Conservation (phyloP, 1,140 invertebrate species). For the Piezodorus guildinii region DNA sequence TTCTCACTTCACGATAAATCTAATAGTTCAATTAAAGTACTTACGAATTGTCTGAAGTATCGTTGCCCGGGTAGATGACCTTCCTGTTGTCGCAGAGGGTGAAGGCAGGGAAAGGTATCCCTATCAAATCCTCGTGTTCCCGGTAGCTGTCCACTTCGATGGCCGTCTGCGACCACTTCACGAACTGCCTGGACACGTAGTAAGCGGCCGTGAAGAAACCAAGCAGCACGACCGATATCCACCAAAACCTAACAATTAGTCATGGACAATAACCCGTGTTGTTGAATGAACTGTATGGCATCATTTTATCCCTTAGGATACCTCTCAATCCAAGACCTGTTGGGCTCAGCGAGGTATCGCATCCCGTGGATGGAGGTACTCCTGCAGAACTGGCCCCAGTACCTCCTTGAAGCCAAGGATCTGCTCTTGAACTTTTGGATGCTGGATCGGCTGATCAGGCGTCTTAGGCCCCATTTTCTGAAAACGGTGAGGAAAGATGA, state of each 20-base stretch:
- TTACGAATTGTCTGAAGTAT: not conserved
- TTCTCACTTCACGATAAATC: too few relatives aligned
- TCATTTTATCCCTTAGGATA: too few relatives aligned
- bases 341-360: not conserved
- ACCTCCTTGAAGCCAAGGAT: not conserved
- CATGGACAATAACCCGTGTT: too few relatives aligned
- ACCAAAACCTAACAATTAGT: not conserved
- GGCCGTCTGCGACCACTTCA: not conserved
- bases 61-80: not conserved
- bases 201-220: not conserved
- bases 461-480: not conserved
- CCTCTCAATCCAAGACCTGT: not conserved
- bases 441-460: not conserved
- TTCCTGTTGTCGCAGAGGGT: slow-evolving; percentile 9
- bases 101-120: not conserved
- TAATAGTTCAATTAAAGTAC: too few relatives aligned
- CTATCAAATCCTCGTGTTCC: not conserved
- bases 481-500: too few relatives aligned
- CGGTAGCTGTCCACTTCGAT: not conserved
- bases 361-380: slow-evolving; percentile 2
- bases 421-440: not conserved
- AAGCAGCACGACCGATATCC: not conserved
- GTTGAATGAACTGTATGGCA: too few relatives aligned
- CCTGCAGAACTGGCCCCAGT: slow-evolving; percentile 5
- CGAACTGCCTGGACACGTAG: not conserved